Evolutionary conservation across 2,113 vertebrate species (phyloP).

Genomic region (Amblyornis subalaris): DNA sequence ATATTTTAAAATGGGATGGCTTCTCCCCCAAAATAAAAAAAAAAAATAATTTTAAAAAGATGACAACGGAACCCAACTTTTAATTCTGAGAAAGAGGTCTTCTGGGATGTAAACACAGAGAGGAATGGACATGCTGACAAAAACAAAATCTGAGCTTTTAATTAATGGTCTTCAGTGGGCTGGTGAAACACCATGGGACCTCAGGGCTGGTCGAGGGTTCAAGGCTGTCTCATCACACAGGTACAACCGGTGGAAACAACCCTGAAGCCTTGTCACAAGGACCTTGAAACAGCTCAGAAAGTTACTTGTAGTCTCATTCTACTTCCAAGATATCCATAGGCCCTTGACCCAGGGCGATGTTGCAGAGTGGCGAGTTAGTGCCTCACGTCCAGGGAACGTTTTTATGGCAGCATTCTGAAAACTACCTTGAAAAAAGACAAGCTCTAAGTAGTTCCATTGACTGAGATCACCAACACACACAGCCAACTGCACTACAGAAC

Average conservation of each 20-base stretch:
- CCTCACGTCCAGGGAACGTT: background rate
- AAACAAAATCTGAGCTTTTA: background rate
- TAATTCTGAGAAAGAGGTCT: background rate
- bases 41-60: background rate
- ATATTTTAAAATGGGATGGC: background rate
- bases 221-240: background rate
- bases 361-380: background rate
- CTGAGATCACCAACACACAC: constrained; percentile 11
- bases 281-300: background rate
- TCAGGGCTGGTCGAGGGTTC: background rate
- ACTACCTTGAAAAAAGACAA: background rate
- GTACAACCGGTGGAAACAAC: background rate
- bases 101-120: background rate
- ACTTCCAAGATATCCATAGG: background rate
- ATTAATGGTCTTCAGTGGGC: background rate
- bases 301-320: background rate
- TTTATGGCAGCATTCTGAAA: background rate
- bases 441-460: background rate
- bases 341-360: background rate
- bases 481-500: constrained; percentile 11
- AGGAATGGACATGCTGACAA: background rate
- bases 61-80: background rate
- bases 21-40: background rate
- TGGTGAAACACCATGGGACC: background rate
- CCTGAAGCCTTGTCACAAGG: background rate